Evolutionary conservation across 2,888 invertebrate genomes (phyloP), one percentile per base, ranked within the genome.

Genomic region (Sphaerophoria rueppellii): DNA sequence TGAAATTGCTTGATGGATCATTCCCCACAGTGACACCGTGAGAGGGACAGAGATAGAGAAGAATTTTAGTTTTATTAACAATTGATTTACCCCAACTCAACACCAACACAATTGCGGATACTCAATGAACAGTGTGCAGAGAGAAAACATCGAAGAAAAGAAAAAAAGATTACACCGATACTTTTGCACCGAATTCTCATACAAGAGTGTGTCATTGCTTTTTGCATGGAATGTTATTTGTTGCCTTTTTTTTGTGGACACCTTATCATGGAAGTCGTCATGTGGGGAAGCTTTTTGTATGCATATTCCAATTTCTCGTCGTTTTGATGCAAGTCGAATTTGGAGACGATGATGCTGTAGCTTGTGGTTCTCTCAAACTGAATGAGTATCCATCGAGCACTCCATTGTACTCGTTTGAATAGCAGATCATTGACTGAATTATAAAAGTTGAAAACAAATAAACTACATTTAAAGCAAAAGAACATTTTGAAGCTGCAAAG

Each of bases 1-100:
- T 24, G 24, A 24, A 70, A 76, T 46, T 77, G 75, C 73, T 63
- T n/a, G 35, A 37, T 24, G 81, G 85, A 85, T 85, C 81, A 61
- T 80, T 80, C 83, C 82, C 83, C 80, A 72, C 54, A 48, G 12
- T 24, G 24, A 24, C 24, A 24, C 1, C 24, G 24, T 24, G 24
- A 24, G 24, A 24, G 24, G 2, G 24, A 24, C 24, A 24, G 24
- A 24, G 2, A 24, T 24, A 24, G 24, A 16, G 48, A 32, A 14
- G 9, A n/a, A 55, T 6, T 34, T 4, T 32, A 37, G 37, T 52
- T 12, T 16, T 67, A 40, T 50, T 37, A n/a, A 52, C 6, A n/a
- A 32, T 54, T 40, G 16, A 65, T 52, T 50, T 67, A 54, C 67
- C 67, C 67, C 67, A 54, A 54, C 54, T 12, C 9, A 5, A 9